These are phyloP conservation scores for Zenarchopterus dispar DNA, from an alignment of 2,797 vertebrate genomes.

Conservation along the genomic window DNA sequence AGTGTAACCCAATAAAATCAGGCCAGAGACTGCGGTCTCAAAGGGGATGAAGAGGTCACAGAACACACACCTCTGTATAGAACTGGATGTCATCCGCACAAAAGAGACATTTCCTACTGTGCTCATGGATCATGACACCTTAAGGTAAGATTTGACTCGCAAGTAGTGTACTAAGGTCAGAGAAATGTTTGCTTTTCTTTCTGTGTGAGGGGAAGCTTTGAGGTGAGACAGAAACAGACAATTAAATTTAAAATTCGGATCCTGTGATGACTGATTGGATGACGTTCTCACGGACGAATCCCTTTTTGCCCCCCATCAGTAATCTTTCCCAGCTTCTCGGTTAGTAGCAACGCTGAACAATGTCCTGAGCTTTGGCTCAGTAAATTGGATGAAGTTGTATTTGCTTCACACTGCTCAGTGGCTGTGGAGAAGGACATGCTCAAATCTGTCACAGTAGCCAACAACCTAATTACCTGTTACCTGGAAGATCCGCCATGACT, in stretches of 20 bases:
- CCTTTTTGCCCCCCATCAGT: neutral
- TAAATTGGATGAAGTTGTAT: conserved; percentile 39
- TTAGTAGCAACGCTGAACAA: neutral
- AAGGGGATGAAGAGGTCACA: no score
- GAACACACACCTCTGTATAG: neutral
- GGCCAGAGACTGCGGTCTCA: no score
- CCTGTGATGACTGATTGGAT: neutral
- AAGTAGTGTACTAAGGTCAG: neutral
- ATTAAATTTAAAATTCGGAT: neutral
- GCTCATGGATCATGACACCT: no score
- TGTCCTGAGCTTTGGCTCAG: conserved; percentile 19
- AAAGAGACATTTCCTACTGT: neutral
- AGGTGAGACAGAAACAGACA: neutral
- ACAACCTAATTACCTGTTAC: conserved; percentile 59
- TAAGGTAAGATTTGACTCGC: neutral
- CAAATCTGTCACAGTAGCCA: conserved; percentile 43
- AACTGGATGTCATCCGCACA: conserved; percentile 28
- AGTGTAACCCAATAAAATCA: no score
- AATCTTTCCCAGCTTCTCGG: conserved; percentile 5
- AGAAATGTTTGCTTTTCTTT: neutral
- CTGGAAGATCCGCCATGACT: conserved; percentile 60
- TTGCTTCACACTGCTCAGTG: conserved; percentile 46
- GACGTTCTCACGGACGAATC: no score
- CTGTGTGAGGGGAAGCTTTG: neutral
- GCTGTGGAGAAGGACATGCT: conserved; percentile 25